Evolutionary conservation across 1,140 invertebrate species (phyloP).

Genomic region (Pseudobourletiella spinata): DNA sequence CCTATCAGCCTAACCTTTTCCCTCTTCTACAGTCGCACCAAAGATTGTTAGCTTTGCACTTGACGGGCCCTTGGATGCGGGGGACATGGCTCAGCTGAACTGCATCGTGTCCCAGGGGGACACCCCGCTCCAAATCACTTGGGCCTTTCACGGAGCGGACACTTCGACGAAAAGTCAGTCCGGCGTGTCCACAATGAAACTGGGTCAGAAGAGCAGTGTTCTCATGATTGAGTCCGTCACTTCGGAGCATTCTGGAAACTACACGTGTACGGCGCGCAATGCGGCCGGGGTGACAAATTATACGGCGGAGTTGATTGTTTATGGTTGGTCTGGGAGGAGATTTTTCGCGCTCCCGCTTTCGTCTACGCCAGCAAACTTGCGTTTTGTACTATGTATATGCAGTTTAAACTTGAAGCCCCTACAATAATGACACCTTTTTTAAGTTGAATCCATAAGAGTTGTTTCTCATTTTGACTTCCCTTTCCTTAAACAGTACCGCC

Average conservation of each 20-base stretch:
- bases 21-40: conserved; percentile 52
- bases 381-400: too few species aligned
- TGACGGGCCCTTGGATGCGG: conserved; percentile 52
- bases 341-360: too few species aligned
- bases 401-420: too few species aligned
- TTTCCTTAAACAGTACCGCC: conserved; percentile 50
- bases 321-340: too few species aligned
- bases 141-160: conserved; percentile 38
- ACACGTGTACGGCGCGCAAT: conserved; percentile 54
- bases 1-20: too few species aligned
- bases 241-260: conserved; percentile 41
- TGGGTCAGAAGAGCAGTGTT: conserved; percentile 39
- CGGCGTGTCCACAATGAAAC: conserved; percentile 36
- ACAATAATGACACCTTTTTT: too few species aligned
- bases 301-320: conserved; percentile 52
- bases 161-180: conserved; percentile 7
- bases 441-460: too few species aligned
- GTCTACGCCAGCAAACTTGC: too few species aligned
- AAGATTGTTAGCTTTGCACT: conserved; percentile 63
- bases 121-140: conserved; percentile 49
- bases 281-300: conserved; percentile 57
- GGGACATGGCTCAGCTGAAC: conserved; percentile 53
- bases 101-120: conserved; percentile 55
- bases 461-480: not conserved
- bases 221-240: conserved; percentile 42